A percentile compares a stretch with the other conserved stretches of the same genome.
Conservation (phyloP, 2,888 invertebrate species). For the Clunio marinus region DNA sequence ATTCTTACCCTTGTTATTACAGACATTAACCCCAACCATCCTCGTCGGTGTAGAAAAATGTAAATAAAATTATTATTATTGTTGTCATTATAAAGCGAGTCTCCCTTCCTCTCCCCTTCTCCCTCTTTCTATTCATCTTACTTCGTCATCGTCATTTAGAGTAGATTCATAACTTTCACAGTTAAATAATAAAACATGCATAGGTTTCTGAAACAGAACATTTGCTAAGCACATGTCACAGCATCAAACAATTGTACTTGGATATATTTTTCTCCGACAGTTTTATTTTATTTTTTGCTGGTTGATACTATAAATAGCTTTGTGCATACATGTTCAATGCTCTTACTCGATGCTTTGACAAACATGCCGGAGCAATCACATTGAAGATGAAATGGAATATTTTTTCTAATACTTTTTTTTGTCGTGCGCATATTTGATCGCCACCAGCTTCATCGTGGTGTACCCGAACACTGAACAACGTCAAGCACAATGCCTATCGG, state of each 20-base stretch:
- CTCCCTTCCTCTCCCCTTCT: background rate
- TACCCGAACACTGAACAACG: background rate
- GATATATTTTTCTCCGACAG: background rate
- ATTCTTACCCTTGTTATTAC: conserved; percentile 20
- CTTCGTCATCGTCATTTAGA: too few species aligned
- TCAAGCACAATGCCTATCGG: background rate
- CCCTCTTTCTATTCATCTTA: background rate
- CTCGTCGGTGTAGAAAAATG: background rate
- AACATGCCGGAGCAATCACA: background rate
- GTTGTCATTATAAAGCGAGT: background rate
- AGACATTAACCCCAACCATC: conserved; percentile 17
- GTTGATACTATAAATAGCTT: conserved; percentile 7
- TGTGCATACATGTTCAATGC: background rate
- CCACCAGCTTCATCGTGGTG: background rate
- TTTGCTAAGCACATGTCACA: conserved; percentile 27
- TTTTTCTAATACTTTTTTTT: background rate
- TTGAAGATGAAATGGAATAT: background rate
- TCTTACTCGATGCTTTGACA: background rate
- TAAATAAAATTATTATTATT: conserved; percentile 2
- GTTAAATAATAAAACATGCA: too few species aligned
- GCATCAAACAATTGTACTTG: conserved; percentile 21
- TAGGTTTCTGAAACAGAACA: conserved; percentile 8
- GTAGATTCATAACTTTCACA: too few species aligned
- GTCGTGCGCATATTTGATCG: background rate
- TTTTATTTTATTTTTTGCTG: background rate